Evolutionary conservation across 2,113 vertebrate genomes (phyloP).

Genomic region (Heteronetta atricapilla): DNA sequence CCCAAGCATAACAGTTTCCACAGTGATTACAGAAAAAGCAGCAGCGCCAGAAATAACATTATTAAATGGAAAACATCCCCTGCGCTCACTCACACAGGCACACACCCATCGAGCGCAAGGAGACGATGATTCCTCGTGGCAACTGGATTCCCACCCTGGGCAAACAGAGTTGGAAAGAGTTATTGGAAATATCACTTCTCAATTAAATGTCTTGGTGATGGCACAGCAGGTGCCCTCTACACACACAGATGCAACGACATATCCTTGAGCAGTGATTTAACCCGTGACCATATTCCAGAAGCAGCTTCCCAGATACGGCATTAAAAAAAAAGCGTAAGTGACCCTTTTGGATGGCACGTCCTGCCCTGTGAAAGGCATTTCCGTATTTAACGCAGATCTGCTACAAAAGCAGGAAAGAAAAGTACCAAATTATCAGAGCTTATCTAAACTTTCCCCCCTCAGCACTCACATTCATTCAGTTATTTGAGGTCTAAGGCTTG

Average conservation of each 20-base stretch:
- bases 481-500: neutral
- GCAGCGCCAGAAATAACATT: slow-evolving; percentile 51
- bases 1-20: slow-evolving; percentile 66
- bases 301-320: neutral
- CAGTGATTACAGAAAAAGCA: slow-evolving; percentile 46
- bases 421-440: accelerated
- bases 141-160: accelerated
- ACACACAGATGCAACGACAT: too few species aligned
- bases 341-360: accelerated
- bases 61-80: slow-evolving; percentile 59
- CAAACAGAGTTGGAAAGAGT: neutral
- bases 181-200: neutral
- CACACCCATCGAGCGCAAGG: neutral
- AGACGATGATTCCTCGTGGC: accelerated
- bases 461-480: neutral
- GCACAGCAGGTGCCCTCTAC: neutral
- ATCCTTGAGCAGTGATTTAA: accelerated
- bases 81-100: neutral
- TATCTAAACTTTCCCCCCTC: neutral
- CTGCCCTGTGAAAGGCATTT: neutral
- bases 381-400: neutral
- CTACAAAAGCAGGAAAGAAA: neutral
- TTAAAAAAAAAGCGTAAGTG: accelerated
- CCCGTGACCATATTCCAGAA: accelerated
- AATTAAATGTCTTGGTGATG: neutral